A percentile compares a stretch with the other conserved stretches of the same genome.
phyloP scores from a whole-genome alignment of 2,888 invertebrate genomes.

The Drosophila prolongata region DNA sequence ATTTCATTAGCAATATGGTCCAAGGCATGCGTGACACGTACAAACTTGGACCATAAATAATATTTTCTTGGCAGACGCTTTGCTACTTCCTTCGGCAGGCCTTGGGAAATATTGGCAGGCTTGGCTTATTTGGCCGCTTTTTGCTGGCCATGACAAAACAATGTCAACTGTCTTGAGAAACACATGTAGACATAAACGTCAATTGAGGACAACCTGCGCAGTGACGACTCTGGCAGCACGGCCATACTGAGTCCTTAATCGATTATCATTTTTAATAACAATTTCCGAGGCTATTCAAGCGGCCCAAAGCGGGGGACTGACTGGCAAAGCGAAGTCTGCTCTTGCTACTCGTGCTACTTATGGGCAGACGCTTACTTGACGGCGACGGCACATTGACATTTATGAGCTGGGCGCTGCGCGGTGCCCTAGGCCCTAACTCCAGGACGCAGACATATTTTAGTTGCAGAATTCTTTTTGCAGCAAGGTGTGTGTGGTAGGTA shows the following conservation, averaged over 20 bases:
- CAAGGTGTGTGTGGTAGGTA: slow-evolving; percentile 25
- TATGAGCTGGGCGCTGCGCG: slow-evolving; percentile 60
- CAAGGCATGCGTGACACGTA: slow-evolving; percentile 76
- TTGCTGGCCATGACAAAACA: slow-evolving; percentile 63
- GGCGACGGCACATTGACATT: slow-evolving; percentile 66
- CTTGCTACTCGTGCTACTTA: slow-evolving; percentile 46
- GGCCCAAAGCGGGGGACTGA: slow-evolving; percentile 1
- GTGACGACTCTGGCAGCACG: slow-evolving; percentile 22
- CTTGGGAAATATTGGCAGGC: slow-evolving; percentile 62
- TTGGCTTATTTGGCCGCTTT: slow-evolving; percentile 59
- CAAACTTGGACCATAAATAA: slow-evolving; percentile 80
- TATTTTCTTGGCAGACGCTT: slow-evolving; percentile 54
- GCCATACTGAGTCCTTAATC: slow-evolving; percentile 75
- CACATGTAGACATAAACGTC: slow-evolving; percentile 84
- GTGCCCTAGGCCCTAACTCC: slow-evolving; percentile 20
- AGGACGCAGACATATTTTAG: slow-evolving; percentile 57
- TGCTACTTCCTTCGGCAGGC: slow-evolving; percentile 53
- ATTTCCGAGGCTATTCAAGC: slow-evolving; percentile 63
- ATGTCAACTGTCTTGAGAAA: slow-evolving; percentile 83
- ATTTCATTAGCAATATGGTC: slow-evolving; percentile 50
- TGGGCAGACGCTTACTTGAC: slow-evolving; percentile 47
- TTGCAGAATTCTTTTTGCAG: slow-evolving; percentile 49
- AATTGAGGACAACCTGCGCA: slow-evolving; percentile 55
- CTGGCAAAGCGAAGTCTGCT: slow-evolving; percentile 32
- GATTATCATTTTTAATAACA: slow-evolving; percentile 85